Conservation (phyloP, 2,888 invertebrate species). For the Crossocerus cetratus region DNA sequence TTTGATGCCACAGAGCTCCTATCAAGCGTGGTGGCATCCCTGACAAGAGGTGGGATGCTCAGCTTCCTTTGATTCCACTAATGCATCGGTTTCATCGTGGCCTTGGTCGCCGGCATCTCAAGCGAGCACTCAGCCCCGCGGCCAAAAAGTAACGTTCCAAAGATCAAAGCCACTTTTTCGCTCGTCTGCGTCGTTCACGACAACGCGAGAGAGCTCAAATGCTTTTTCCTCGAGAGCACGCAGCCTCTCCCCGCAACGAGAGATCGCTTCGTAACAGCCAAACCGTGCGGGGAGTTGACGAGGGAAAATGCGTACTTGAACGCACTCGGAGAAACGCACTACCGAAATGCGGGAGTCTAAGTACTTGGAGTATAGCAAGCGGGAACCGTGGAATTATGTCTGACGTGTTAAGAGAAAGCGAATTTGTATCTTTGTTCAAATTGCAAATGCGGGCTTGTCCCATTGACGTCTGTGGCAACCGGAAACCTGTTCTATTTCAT, state of each 20-base stretch:
- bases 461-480: no score
- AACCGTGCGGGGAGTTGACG: no score
- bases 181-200: neutral
- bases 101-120: neutral
- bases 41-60: no score
- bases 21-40: no score
- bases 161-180: conserved; percentile 62
- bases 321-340: neutral
- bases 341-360: conserved; percentile 5
- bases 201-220: conserved; percentile 4
- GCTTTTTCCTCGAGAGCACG: conserved; percentile 1
- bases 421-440: no score
- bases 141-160: conserved; percentile 28
- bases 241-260: neutral
- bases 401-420: no score
- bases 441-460: no score
- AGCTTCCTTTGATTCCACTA: conserved; percentile 44
- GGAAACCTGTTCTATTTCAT: no score
- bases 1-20: no score
- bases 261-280: neutral
- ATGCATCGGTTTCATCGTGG: conserved; percentile 29
- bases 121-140: neutral
- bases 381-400: no score
- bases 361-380: neutral
- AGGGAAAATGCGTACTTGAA: no score